Base-by-base conservation (phyloP, 53 echinoderm and acorn worm species). In the Hippasteria phrygiana region DNA sequence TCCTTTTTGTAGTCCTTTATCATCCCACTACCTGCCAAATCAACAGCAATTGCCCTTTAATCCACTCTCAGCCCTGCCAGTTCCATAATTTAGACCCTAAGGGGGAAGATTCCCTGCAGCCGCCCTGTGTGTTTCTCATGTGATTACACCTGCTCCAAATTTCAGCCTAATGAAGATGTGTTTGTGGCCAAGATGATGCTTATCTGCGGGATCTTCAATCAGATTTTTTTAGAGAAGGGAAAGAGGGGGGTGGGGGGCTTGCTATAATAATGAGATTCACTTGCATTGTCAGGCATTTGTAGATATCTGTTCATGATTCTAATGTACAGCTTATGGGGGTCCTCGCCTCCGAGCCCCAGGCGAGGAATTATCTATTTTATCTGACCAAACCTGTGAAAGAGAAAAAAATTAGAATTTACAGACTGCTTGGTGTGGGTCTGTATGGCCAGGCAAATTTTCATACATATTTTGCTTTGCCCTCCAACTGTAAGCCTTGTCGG, bases 61-160 rank as follows among this genome's bases (percentile, higher is more conserved):
- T 71, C 70, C 53, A 47, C 53, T 85, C 70, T 71, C 36, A 71
- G 70, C 85, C 48, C 22, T 50, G 28, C 75, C 75, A 34, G 51
- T 69, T 85, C 64, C 85, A 85, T 85, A 85, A 85, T 85, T 71
- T 69, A 13, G 70, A 43, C 85, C 81, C 85, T 85, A 55, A 71
- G 78, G 85, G 85, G 70, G 47, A 22, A 7, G 18, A 39, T 29
- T 32, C 34, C 67, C 71, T 11, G 69, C 69, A 27, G 14, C 50
- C 46, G 54, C 51, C 85, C 64, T 47, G 48, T 85, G 85, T 85
- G 85, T 85, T 70, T 85, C 85, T 85, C 71, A 70, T 85, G 71
- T 85, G 85, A 85, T 85, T 85, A 85, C 85, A 85, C 85, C 85
- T 85, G 85, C 85, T 85, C 65, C 64, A 85, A 85, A 85, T 85